Evolutionary conservation across 2,797 vertebrate genomes (phyloP).

Genomic region (Ibycter americanus): DNA sequence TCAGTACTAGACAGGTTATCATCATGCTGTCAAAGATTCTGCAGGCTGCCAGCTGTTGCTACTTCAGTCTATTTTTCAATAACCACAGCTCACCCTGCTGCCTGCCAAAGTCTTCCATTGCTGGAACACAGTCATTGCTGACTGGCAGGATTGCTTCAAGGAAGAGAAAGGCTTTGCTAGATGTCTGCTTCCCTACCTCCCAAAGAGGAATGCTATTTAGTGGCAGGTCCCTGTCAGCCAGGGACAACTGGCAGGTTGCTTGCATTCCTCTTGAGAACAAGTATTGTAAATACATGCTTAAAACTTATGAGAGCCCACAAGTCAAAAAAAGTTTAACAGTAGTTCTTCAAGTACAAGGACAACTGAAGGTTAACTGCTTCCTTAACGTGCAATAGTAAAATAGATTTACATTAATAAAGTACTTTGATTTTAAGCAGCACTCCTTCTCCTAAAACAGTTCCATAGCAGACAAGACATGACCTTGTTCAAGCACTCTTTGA

Average conservation of each 20-base stretch:
- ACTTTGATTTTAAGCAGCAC: neutral
- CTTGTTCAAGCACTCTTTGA: neutral
- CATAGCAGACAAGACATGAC: neutral
- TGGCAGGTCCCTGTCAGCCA: neutral
- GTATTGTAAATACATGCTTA: neutral
- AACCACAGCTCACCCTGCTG: neutral
- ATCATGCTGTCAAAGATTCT: neutral
- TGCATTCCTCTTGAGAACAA: neutral
- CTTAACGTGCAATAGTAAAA: neutral
- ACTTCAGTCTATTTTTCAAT: neutral
- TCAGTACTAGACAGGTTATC: slow-evolving; percentile 20
- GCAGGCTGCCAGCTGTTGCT: slow-evolving; percentile 29
- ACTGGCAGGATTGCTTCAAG: neutral
- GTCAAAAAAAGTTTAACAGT: neutral
- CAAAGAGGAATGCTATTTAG: neutral
- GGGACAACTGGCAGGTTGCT: neutral
- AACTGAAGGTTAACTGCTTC: neutral
- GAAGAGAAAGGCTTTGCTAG: neutral
- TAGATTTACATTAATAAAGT: neutral
- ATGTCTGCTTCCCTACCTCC: neutral
- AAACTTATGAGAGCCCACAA: neutral
- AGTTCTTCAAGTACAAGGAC: neutral
- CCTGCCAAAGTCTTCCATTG: neutral
- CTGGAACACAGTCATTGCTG: neutral
- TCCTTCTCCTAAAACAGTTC: neutral